Percentiles rank a stretch among this genome's conserved stretches.
Evolutionary conservation across 2,113 vertebrate genomes (phyloP).

Genomic region (Ceratotherium simum): DNA sequence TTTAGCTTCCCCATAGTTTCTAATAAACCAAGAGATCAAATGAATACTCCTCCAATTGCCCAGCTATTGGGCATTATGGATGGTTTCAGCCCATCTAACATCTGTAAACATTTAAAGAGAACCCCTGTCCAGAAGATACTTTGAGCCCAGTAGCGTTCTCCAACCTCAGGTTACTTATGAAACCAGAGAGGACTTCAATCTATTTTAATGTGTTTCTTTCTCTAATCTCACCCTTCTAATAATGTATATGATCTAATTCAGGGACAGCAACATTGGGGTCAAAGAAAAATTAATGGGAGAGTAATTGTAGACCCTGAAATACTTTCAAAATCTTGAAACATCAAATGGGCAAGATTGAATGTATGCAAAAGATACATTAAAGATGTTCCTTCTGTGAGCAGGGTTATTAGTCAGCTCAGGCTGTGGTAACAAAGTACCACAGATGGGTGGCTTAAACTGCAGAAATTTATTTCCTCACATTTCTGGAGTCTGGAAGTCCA

Average conservation of each 20-base stretch:
- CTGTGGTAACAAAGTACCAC: not conserved
- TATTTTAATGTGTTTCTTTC: not conserved
- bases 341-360: not conserved
- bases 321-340: not conserved
- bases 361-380: not conserved
- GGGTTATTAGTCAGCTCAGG: not conserved
- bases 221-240: not conserved
- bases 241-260: not conserved
- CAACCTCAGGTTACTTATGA: not conserved
- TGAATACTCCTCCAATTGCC: not conserved
- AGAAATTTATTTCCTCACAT: not conserved
- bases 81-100: not conserved
- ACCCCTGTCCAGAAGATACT: not conserved
- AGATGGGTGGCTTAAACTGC: not conserved
- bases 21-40: slow-evolving; percentile 53
- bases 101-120: not conserved
- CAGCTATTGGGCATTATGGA: not conserved
- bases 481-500: not conserved
- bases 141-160: not conserved
- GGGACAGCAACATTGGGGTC: not conserved
- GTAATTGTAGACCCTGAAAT: not conserved
- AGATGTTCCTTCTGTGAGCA: not conserved
- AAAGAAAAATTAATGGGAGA: not conserved
- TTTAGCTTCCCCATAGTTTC: slow-evolving; percentile 47
- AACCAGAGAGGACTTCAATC: not conserved